phyloP scores from a whole-genome alignment of 2,888 invertebrate species.

The Chymomyza caudatula region DNA sequence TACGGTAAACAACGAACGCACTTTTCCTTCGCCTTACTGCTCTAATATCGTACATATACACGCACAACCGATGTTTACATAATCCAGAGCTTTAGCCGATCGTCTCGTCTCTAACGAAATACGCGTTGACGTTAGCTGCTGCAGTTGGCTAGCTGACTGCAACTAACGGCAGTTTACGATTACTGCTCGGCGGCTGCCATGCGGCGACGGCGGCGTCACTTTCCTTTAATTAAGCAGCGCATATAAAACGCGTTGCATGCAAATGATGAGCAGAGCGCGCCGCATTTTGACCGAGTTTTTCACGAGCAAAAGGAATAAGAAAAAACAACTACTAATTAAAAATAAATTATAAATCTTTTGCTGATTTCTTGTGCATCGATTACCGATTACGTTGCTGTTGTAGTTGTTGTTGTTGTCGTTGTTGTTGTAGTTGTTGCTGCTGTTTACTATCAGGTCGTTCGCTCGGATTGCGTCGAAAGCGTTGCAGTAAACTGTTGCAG shows the following conservation, averaged over 20 bases:
- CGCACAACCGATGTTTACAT: slow-evolving; percentile 40
- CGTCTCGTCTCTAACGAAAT: not conserved
- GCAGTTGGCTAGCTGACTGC: not conserved
- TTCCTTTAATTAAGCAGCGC: slow-evolving; percentile 21
- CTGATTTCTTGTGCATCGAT: slow-evolving; percentile 64
- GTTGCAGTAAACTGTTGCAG: slow-evolving; percentile 90
- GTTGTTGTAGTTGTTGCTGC: slow-evolving; percentile 50
- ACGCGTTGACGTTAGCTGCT: not conserved
- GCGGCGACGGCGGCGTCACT: not conserved
- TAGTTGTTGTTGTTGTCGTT: slow-evolving; percentile 42
- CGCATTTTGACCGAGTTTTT: slow-evolving; percentile 66
- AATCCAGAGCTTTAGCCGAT: slow-evolving; percentile 11
- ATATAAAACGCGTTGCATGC: slow-evolving; percentile 39
- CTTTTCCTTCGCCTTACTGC: not conserved
- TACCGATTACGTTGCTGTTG: slow-evolving; percentile 67
- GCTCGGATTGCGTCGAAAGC: slow-evolving; percentile 88
- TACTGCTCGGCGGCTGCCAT: not conserved
- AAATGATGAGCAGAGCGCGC: slow-evolving; percentile 46
- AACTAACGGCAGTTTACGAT: not conserved
- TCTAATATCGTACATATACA: slow-evolving; percentile 30
- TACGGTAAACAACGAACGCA: not conserved
- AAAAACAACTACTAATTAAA: slow-evolving; percentile 44
- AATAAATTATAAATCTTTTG: slow-evolving; percentile 58
- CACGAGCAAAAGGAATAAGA: slow-evolving; percentile 32
- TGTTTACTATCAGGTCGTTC: slow-evolving; percentile 81